Conservation (phyloP, 2,113 vertebrate species). For the Podarcis muralis region DNA sequence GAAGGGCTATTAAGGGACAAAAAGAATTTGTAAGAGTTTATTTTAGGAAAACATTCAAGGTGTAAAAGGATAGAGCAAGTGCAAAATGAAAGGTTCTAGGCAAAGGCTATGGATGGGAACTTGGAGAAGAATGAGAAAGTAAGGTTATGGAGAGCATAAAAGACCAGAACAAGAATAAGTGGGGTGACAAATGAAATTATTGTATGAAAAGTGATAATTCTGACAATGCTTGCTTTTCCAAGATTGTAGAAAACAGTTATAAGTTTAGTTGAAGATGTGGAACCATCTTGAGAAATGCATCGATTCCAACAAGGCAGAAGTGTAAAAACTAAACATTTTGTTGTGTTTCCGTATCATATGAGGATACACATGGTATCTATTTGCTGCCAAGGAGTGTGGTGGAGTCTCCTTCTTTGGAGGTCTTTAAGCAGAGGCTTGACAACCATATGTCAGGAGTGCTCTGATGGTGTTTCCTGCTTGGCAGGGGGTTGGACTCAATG, state of each 20-base stretch:
- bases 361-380: not conserved
- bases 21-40: slow-evolving; percentile 38
- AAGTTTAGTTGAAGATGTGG: not conserved
- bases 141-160: not conserved
- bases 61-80: not conserved
- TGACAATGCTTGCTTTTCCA: not conserved
- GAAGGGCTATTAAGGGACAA: not conserved
- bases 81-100: not conserved
- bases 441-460: too few species aligned
- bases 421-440: too few species aligned
- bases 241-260: not conserved
- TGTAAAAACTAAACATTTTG: not conserved
- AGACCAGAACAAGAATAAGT: not conserved
- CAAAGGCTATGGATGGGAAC: not conserved
- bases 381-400: too few species aligned
- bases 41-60: slow-evolving; percentile 55
- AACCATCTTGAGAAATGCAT: not conserved
- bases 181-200: not conserved
- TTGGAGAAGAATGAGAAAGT: not conserved
- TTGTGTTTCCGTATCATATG: not conserved
- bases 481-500: too few species aligned
- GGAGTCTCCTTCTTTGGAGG: too few species aligned
- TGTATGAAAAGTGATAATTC: slow-evolving; percentile 23
- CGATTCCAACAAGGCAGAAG: not conserved
- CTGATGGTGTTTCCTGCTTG: too few species aligned